Evolutionary conservation across 2,797 vertebrate species (phyloP).

Genomic region (Alectoris magna): DNA sequence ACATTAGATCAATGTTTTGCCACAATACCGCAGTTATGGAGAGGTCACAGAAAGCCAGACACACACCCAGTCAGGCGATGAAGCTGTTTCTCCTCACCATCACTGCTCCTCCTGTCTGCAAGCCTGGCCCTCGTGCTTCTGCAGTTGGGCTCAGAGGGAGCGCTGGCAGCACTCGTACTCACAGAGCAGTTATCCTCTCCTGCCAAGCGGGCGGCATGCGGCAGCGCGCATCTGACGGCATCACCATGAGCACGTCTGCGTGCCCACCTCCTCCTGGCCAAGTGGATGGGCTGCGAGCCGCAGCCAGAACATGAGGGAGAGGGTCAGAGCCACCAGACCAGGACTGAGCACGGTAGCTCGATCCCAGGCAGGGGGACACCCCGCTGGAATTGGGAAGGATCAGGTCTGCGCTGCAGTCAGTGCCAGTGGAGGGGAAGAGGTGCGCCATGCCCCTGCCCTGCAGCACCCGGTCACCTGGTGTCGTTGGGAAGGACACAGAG

Average conservation of each 20-base stretch:
- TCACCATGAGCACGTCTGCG: not conserved
- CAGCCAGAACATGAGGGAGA: not conserved
- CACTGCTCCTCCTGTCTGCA: not conserved
- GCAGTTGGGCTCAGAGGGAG: not conserved
- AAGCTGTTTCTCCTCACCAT: not conserved
- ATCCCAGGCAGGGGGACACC: not conserved
- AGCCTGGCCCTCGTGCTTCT: not conserved
- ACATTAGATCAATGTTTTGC: not conserved
- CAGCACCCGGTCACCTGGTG: not conserved
- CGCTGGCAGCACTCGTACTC: not conserved
- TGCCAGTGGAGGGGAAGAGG: not conserved
- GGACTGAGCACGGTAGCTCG: not conserved
- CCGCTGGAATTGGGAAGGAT: not conserved
- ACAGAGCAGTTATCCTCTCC: not conserved
- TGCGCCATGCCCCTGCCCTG: not conserved
- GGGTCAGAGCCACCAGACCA: not conserved
- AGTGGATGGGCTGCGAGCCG: not conserved
- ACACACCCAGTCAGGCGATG: not conserved
- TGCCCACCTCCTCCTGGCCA: not conserved
- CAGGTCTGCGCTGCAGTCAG: rapidly evolving
- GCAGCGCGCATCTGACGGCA: not conserved
- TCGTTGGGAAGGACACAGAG: not conserved
- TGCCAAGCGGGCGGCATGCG: not conserved
- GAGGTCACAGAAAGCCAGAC: not conserved
- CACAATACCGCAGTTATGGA: not conserved